Percentiles rank a stretch among this genome's conserved stretches.
Conservation (phyloP, 2,888 invertebrate genomes). For the Nymphalis polychloros region DNA sequence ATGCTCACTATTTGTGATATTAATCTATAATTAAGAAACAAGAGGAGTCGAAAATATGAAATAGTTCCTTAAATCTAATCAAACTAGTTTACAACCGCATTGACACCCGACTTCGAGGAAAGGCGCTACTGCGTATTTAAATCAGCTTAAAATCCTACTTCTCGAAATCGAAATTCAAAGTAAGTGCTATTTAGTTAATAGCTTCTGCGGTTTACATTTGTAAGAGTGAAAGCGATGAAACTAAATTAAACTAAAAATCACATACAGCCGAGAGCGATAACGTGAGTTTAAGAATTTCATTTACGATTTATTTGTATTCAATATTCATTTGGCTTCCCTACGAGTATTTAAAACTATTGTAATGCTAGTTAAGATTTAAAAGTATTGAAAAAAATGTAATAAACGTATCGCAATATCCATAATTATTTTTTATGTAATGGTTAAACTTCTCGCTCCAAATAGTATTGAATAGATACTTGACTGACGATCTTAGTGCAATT, state of each 20-base stretch:
- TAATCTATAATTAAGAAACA: background rate
- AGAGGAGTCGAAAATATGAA: background rate
- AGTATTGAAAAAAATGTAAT: too few relatives aligned
- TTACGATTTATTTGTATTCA: background rate
- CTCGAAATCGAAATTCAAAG: background rate
- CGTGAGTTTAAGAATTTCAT: background rate
- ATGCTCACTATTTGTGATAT: background rate
- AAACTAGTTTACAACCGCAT: background rate
- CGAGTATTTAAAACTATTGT: too few relatives aligned
- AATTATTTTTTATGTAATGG: too few relatives aligned
- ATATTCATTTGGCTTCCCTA: too few relatives aligned
- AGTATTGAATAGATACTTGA: too few relatives aligned
- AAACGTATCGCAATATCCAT: too few relatives aligned
- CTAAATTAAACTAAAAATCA: background rate
- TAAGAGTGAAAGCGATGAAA: slow-evolving; percentile 1
- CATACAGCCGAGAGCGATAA: background rate
- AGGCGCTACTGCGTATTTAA: slow-evolving; percentile 4
- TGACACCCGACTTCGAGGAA: background rate
- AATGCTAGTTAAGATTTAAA: too few relatives aligned
- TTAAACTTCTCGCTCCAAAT: too few relatives aligned
- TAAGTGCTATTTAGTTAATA: slow-evolving; percentile 1
- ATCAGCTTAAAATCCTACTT: background rate
- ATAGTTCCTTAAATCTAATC: slow-evolving; percentile 4
- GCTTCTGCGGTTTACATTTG: background rate
- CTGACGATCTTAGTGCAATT: too few relatives aligned